Percentiles rank a stretch among this genome's conserved stretches.
These are phyloP conservation scores for Drosophila mettleri DNA, from an alignment of 2,888 invertebrate species.

Conservation along the genomic window DNA sequence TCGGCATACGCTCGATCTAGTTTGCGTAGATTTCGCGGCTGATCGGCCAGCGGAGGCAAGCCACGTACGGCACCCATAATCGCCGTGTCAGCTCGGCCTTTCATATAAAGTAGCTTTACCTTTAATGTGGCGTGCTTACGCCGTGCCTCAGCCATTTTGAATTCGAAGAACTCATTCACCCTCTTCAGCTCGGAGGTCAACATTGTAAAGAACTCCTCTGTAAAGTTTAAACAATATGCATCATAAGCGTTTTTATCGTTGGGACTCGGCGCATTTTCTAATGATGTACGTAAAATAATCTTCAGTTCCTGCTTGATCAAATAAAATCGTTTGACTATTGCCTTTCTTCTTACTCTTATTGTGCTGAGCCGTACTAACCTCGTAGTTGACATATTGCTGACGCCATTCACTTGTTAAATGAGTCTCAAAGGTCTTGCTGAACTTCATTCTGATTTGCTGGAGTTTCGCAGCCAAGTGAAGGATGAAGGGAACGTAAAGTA, in stretches of 20 bases:
- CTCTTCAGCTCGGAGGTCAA: slow-evolving; percentile 96
- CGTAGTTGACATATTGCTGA: slow-evolving; percentile 96
- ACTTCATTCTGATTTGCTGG: slow-evolving; percentile 91
- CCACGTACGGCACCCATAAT: slow-evolving; percentile 1
- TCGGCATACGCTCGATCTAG: slow-evolving; percentile 97
- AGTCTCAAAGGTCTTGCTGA: slow-evolving; percentile 96
- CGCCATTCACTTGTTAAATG: slow-evolving; percentile 99
- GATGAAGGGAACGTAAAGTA: neutral
- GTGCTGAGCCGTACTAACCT: slow-evolving; percentile 85
- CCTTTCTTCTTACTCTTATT: too few relatives aligned
- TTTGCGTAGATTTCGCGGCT: slow-evolving; percentile 34
- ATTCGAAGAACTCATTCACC: slow-evolving; percentile 97
- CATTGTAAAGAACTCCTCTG: slow-evolving; percentile 95
- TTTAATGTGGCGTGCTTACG: slow-evolving; percentile 93
- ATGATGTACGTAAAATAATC: slow-evolving; percentile 93
- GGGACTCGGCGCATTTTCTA: slow-evolving; percentile 90
- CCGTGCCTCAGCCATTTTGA: slow-evolving; percentile 97
- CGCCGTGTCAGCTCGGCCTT: too few relatives aligned
- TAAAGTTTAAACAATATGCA: slow-evolving; percentile 86
- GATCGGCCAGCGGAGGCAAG: slow-evolving; percentile 36
- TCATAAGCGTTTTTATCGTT: slow-evolving; percentile 85
- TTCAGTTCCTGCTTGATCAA: slow-evolving; percentile 88
- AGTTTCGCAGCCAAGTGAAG: neutral
- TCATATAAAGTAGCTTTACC: slow-evolving; percentile 83
- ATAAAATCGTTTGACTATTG: neutral